A percentile compares a stretch with the other conserved stretches of the same genome.
Evolutionary conservation across 2,888 invertebrate species (phyloP).

Genomic region (Chymomyza procnemis): DNA sequence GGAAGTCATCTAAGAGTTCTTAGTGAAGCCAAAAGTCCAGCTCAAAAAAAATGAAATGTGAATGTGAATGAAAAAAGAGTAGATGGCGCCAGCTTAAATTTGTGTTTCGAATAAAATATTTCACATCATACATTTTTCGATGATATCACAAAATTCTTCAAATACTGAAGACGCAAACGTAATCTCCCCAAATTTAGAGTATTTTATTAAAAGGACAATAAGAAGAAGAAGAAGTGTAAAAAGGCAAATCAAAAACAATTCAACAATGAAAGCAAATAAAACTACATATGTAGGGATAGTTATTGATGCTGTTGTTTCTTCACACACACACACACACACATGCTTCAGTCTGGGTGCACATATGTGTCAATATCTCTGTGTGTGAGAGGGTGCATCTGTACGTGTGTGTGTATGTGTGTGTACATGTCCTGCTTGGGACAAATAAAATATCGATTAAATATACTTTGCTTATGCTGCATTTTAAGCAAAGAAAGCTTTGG

Average conservation of each 20-base stretch:
- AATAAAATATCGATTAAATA: background rate
- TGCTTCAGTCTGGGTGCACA: background rate
- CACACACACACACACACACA: background rate
- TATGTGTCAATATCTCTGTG: background rate
- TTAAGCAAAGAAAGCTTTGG: background rate
- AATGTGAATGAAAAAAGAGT: too few relatives aligned
- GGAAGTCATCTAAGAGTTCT: too few relatives aligned
- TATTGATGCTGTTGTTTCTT: background rate
- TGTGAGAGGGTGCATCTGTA: background rate
- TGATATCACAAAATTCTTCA: too few relatives aligned
- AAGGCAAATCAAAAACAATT: background rate
- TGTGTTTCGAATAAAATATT: too few relatives aligned
- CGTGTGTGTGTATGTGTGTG: background rate
- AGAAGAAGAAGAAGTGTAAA: background rate
- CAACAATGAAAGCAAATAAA: background rate
- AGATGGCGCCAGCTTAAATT: too few relatives aligned
- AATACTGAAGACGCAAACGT: too few relatives aligned
- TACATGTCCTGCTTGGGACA: background rate
- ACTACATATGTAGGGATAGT: background rate
- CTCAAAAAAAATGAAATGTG: too few relatives aligned
- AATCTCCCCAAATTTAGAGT: background rate
- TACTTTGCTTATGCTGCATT: background rate
- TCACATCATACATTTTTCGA: too few relatives aligned
- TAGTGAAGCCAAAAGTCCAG: too few relatives aligned
- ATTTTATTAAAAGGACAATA: background rate